Conservation (phyloP, 2,888 invertebrate species). For the Petrolisthes cinctipes region DNA sequence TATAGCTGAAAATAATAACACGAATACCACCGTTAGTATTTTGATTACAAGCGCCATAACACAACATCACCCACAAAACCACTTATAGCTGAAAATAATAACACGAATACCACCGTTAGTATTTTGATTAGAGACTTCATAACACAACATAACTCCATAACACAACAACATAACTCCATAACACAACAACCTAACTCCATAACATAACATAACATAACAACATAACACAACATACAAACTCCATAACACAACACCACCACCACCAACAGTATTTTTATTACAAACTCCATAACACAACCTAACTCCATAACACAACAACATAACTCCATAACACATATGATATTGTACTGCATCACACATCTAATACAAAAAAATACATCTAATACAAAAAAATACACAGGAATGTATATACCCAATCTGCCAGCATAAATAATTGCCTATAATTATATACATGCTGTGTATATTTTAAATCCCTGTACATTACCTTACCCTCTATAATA, state of each 20-base stretch:
- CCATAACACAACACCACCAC: background rate
- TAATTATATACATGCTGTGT: no score
- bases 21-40: background rate
- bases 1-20: slow-evolving; percentile 27
- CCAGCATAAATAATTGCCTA: no score
- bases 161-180: slow-evolving; percentile 16
- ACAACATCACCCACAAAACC: slow-evolving; percentile 17
- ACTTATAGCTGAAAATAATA: slow-evolving; percentile 33
- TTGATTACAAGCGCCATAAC: background rate
- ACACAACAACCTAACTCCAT: background rate
- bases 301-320: no score
- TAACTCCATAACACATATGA: no score
- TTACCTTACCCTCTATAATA: no score
- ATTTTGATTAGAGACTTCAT: background rate
- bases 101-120: background rate
- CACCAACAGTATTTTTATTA: background rate
- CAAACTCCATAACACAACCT: background rate
- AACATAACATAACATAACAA: background rate
- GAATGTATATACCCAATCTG: no score
- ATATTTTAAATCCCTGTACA: no score
- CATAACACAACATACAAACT: background rate
- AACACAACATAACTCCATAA: background rate
- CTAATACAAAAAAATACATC: no score
- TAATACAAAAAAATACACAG: background rate
- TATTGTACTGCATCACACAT: no score